phyloP scores from a whole-genome alignment of 2,888 invertebrate genomes.

The Cancer borealis region DNA sequence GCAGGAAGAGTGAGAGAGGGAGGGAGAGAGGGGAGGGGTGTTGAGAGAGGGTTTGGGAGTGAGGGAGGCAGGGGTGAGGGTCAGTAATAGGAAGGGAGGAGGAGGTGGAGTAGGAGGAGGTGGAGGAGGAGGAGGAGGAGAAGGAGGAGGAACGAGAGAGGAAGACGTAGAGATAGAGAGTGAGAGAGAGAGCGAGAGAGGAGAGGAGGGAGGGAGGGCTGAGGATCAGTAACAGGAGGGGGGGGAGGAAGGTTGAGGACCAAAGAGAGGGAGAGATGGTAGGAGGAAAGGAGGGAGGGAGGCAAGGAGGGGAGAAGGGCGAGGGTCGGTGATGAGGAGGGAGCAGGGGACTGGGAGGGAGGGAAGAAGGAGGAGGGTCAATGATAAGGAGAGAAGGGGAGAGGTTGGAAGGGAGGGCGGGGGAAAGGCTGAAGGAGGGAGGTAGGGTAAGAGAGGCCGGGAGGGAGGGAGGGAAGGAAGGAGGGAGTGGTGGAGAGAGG shows the following conservation, averaged over 20 bases:
- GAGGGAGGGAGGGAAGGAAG: not conserved
- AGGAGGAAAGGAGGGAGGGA: conserved; percentile 1
- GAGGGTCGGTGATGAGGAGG: conserved; percentile 29
- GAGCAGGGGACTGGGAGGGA: conserved; percentile 42
- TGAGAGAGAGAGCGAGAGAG: conserved; percentile 5
- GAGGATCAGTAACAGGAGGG: not conserved
- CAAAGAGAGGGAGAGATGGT: conserved; percentile 23
- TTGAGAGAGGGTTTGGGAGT: conserved; percentile 30
- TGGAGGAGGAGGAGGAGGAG: not conserved
- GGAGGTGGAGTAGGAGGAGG: not conserved
- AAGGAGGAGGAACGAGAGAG: not conserved
- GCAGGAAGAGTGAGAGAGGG: conserved; percentile 40
- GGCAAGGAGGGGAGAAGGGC: conserved; percentile 31
- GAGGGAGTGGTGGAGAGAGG: not conserved
- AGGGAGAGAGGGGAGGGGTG: conserved; percentile 36
- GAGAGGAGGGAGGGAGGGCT: not conserved
- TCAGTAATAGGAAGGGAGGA: conserved; percentile 39
- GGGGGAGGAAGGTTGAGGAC: not conserved
- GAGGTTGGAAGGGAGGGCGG: conserved; percentile 15
- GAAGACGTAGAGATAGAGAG: not conserved
- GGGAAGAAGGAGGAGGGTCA: conserved; percentile 34
- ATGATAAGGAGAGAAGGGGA: conserved; percentile 37
- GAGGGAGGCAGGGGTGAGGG: conserved; percentile 16
- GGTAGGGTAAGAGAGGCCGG: not conserved
- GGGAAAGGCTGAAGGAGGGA: not conserved